Evolutionary conservation across 2,797 vertebrate species (phyloP), one percentile per base, ranked within the genome.

Genomic region (Periophthalmus magnuspinnatus): DNA sequence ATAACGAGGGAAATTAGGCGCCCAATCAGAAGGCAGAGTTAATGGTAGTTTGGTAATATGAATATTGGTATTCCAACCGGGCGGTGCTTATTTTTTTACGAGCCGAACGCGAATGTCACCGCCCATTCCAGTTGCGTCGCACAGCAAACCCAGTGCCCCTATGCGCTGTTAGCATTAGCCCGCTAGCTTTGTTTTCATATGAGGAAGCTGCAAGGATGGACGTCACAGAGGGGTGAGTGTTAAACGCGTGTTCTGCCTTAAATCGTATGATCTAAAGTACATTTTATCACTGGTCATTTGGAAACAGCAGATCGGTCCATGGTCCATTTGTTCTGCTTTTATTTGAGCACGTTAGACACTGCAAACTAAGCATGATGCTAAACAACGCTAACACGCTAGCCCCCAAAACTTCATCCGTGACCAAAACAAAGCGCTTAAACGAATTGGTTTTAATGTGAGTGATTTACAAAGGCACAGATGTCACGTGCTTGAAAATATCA

Each of bases 301-400:
- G 24, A 7, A 54, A n/a, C 2, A 36, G 3, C 8, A 19, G 10
- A 2, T 21, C 4, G 59, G 4, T 3, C 14, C 3, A 36, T 17
- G 1, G 0, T 1, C 6, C 1, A 11, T 45, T 56, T 52, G 1
- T 69, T 71, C 65, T 41, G 2, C 7, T 13, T 24, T 33, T 5
- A 5, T 10, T 19, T 17, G 32, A 62, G 50, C 28, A 38, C 50
- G 16, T 8, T 60, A 22, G 10, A 33, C 24, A 14, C 66, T 38
- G 47, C 14, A 7, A 47, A 7, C 13, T 3, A 4, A 33, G 50
- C 6, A 59, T 2, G 3, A 17, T 32, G 78, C 78, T 75, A 73
- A 69, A 80, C 85, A 84, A 86, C 24, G 83, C 87, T 88, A 90
- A 78, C 63, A 5, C n/a, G 80, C 77, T 85, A 86, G 70, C 79